These are phyloP conservation scores for Dorcus hopei DNA, from an alignment of 2,888 invertebrate genomes.

Conservation along the genomic window DNA sequence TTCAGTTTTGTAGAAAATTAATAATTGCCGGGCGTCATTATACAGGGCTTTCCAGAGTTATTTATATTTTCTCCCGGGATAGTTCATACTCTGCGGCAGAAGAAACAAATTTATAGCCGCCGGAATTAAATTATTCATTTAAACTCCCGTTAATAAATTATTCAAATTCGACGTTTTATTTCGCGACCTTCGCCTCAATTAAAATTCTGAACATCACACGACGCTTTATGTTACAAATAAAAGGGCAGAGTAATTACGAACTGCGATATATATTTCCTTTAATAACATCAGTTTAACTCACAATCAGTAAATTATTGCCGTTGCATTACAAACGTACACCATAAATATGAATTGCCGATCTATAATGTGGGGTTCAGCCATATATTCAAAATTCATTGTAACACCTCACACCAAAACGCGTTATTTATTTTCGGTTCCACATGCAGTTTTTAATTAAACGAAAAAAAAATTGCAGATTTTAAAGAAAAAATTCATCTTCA, in stretches of 20 bases:
- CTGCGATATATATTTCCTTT: slow-evolving; percentile 10
- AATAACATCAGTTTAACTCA: slow-evolving; percentile 5
- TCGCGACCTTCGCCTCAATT: neutral
- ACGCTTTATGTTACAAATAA: neutral
- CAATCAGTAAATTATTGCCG: slow-evolving; percentile 7
- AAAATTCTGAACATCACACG: neutral
- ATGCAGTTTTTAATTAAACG: too few species aligned
- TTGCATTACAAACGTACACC: neutral
- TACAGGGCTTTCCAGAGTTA: neutral
- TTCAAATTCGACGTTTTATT: slow-evolving; percentile 1
- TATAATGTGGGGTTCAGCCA: too few species aligned
- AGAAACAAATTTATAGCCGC: slow-evolving; percentile 1
- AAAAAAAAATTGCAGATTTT: too few species aligned
- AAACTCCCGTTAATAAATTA: neutral
- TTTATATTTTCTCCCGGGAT: slow-evolving; percentile 2
- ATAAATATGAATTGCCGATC: slow-evolving; percentile 6
- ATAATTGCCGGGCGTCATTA: neutral
- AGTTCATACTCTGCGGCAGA: neutral
- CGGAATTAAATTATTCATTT: slow-evolving; percentile 3
- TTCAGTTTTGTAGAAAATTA: neutral
- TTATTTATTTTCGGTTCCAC: too few species aligned
- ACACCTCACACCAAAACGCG: too few species aligned
- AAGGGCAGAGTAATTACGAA: neutral
- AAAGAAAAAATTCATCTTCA: too few species aligned
- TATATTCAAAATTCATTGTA: too few species aligned